Percentiles rank a stretch among this genome's conserved stretches.
Conservation (phyloP, 2,797 vertebrate species). For the Todus mexicanus region DNA sequence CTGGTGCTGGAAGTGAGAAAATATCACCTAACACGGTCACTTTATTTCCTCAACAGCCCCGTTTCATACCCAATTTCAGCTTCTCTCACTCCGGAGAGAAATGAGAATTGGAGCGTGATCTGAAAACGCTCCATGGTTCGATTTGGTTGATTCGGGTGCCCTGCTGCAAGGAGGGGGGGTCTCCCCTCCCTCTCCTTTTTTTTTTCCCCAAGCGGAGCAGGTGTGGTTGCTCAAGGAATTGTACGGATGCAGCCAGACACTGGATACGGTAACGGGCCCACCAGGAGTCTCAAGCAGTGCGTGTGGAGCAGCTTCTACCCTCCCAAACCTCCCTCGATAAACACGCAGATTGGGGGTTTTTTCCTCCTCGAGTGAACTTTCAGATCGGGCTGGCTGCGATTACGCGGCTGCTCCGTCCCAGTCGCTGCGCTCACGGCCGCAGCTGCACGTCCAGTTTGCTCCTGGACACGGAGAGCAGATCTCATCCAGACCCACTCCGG, state of each 20-base stretch:
- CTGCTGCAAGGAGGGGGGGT: background rate
- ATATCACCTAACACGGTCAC: fast-evolving
- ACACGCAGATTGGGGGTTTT: background rate
- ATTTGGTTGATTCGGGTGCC: background rate
- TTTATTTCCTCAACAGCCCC: background rate
- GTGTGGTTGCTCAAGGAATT: background rate
- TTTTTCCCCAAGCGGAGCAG: no score
- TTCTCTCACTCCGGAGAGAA: background rate
- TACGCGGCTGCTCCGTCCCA: fast-evolving
- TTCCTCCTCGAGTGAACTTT: background rate
- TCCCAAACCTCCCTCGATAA: background rate
- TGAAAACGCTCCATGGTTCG: background rate
- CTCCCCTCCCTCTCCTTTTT: background rate
- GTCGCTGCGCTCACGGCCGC: fast-evolving
- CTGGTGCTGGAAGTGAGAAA: background rate
- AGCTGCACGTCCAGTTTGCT: background rate
- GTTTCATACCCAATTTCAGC: background rate
- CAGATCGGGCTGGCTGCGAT: background rate
- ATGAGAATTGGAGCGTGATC: background rate
- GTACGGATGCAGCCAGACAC: background rate
- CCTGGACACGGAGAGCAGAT: background rate
- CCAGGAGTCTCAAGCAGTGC: background rate
- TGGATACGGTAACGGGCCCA: background rate
- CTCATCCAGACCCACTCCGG: fast-evolving
- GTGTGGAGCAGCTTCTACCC: background rate